A percentile compares a stretch with the other conserved stretches of the same genome.
These are phyloP conservation scores for Meganola albula DNA, from an alignment of 2,888 invertebrate genomes.

Conservation along the genomic window DNA sequence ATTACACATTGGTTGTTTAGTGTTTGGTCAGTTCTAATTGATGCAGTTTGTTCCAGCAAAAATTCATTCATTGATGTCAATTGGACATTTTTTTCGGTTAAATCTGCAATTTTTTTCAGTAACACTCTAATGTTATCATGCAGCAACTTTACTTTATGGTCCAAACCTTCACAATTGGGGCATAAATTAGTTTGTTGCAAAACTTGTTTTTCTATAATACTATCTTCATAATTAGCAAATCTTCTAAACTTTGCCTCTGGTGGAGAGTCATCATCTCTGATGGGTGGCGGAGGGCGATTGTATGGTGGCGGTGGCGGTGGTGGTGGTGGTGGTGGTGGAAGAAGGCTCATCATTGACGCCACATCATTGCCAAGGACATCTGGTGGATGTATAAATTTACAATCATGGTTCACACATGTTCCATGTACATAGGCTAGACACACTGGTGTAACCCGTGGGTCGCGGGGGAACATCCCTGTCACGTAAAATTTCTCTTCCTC, in stretches of 20 bases:
- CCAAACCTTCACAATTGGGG: conserved; percentile 56
- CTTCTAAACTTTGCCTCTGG: conserved; percentile 66
- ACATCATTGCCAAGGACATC: conserved; percentile 43
- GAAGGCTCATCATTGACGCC: conserved; percentile 30
- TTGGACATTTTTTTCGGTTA: conserved; percentile 67
- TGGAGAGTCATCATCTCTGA: conserved; percentile 60
- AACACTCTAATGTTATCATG: conserved; percentile 72
- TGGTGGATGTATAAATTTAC: conserved; percentile 50
- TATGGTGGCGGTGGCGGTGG: conserved; percentile 34
- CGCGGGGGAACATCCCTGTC: conserved; percentile 79
- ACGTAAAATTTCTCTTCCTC: conserved; percentile 83
- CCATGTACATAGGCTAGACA: conserved; percentile 80
- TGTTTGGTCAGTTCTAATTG: conserved; percentile 59
- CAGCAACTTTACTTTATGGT: conserved; percentile 63
- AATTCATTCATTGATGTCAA: conserved; percentile 72
- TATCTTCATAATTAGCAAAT: conserved; percentile 54
- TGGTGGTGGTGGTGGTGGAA: conserved; percentile 34
- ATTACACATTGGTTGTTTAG: conserved; percentile 72
- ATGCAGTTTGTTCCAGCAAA: conserved; percentile 62
- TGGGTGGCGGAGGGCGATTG: conserved; percentile 40
- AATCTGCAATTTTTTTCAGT: conserved; percentile 62
- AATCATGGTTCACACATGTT: conserved; percentile 72
- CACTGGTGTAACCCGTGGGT: conserved; percentile 56
- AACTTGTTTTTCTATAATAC: conserved; percentile 49
- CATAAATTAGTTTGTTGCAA: conserved; percentile 46